Evolutionary conservation across 1,140 invertebrate genomes (phyloP), one percentile per base, ranked within the genome.

Genomic region (Nymphalis io): DNA sequence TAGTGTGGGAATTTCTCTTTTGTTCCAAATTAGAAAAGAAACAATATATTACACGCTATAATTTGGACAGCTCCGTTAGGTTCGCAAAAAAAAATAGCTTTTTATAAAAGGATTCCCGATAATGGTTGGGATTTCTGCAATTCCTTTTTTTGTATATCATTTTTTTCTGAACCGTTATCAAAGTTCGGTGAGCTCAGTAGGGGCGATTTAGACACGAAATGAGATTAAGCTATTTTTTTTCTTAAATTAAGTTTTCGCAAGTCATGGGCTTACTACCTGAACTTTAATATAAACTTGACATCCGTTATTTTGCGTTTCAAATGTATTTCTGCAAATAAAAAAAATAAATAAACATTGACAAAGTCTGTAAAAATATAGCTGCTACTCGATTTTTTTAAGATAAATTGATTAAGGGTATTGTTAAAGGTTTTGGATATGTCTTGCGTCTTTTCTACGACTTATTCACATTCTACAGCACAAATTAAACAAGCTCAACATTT

Each of bases 101-200:
- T 81, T 80, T 76, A 63, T 70, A 44, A 62, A 76, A 80, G 78
- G 80, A 80, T 78, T 48, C 48, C 55, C 66, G 58, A 79, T 84
- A 85, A 83, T 83, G 82, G 86, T 75, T 79, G 73, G 78, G 75
- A 79, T 87, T 83, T 85, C 84, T 87, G 83, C 83, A 78, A 86
- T 85, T 84, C 78, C 73, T 78, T 83, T 85, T 82, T 83, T 76
- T 66, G n/a, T n/a, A 40, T 63, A 73, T 60, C 74, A 51, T 81
- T 84, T 81, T 73, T 60, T 59, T 21, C 27, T 68, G 18, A 20
- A 55, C 33, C 53, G 60, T 68, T 73, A 68, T 73, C 72, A 73
- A 84, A 81, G 84, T 78, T 84, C 85, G 80, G 68, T 84, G 81
- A 72, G 81, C 83, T 18, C 85, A 81, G 82, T 83, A 76, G 83